Evolutionary conservation across 1,140 invertebrate species (phyloP).

Genomic region (Cotesia typhae): DNA sequence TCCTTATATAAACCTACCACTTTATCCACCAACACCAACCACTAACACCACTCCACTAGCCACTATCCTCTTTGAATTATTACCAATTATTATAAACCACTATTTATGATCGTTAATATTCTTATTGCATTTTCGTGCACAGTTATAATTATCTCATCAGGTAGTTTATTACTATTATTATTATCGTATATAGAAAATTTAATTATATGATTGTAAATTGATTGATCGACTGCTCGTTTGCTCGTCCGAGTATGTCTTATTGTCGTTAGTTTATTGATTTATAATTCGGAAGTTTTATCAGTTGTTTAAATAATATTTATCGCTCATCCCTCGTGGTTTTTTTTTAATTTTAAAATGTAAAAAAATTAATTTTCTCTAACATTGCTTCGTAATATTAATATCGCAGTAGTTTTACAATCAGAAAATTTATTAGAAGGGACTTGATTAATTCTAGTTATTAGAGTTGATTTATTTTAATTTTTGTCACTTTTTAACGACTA

Average conservation of each 20-base stretch:
- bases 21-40: background rate
- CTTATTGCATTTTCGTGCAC: constrained; percentile 51
- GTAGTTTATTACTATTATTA: background rate
- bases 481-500: too few species aligned
- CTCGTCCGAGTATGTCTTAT: constrained; percentile 13
- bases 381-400: too few species aligned
- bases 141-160: constrained; percentile 18
- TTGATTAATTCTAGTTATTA: too few species aligned
- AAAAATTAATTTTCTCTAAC: too few species aligned
- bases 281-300: background rate
- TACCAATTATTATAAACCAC: background rate
- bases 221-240: constrained; percentile 17
- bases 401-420: too few species aligned
- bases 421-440: too few species aligned
- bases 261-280: background rate
- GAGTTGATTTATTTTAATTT: too few species aligned
- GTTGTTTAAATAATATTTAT: background rate
- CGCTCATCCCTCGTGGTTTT: too few species aligned
- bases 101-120: constrained; percentile 23
- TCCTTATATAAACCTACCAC: background rate
- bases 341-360: too few species aligned
- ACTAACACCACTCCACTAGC: background rate
- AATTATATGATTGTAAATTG: constrained; percentile 7
- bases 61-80: constrained; percentile 2
- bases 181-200: too few species aligned